Percentiles rank a stretch among this genome's conserved stretches.
Evolutionary conservation across 2,113 vertebrate species (phyloP).

Genomic region (Dicerorhinus sumatrensis): DNA sequence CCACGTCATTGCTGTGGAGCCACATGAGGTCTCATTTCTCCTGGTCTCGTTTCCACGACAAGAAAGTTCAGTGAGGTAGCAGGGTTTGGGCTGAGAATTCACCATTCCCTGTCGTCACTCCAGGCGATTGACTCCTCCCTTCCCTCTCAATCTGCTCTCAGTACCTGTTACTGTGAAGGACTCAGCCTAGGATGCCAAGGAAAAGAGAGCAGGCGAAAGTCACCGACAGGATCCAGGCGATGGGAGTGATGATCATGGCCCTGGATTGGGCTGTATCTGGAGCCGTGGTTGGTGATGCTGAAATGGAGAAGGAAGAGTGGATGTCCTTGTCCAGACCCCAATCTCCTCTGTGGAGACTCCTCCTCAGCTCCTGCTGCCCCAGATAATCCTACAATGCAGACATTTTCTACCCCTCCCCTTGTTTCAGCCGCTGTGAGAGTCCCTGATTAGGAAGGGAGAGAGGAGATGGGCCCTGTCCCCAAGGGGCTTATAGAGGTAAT

Average conservation of each 20-base stretch:
- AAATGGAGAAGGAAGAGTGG: neutral
- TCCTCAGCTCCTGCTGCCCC: neutral
- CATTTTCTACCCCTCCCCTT: accelerated
- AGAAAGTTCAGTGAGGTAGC: neutral
- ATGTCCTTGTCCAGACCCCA: accelerated
- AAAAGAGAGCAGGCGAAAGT: accelerated
- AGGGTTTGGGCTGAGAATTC: accelerated
- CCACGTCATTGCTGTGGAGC: accelerated
- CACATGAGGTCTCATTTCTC: accelerated
- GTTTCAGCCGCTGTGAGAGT: accelerated
- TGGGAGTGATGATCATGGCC: accelerated
- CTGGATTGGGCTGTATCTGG: accelerated
- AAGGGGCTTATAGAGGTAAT: neutral
- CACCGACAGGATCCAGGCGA: accelerated
- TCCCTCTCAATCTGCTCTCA: neutral
- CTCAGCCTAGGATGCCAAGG: accelerated
- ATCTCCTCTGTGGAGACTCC: neutral
- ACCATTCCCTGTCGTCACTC: accelerated
- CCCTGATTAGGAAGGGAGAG: neutral
- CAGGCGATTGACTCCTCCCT: neutral
- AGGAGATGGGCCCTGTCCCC: too few relatives aligned
- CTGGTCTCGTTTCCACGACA: accelerated
- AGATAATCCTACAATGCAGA: accelerated
- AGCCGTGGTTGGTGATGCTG: accelerated
- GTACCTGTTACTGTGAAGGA: neutral